A percentile compares a stretch with the other conserved stretches of the same genome.
These are phyloP conservation scores for Phoxinus phoxinus DNA, from an alignment of 2,113 vertebrate species.

Conservation along the genomic window DNA sequence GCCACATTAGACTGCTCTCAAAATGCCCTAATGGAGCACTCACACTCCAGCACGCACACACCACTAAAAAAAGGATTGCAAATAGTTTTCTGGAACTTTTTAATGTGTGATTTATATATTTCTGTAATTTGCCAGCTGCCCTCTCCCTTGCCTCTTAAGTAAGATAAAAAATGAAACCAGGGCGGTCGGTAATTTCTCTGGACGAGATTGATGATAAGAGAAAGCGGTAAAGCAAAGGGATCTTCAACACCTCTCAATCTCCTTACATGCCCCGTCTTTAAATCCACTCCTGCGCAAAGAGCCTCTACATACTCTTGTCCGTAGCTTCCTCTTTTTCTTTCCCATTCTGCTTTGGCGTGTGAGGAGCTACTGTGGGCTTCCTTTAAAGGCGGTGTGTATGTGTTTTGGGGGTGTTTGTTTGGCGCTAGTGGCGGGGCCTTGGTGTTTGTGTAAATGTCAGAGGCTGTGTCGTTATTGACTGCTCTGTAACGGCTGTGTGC, in stretches of 20 bases:
- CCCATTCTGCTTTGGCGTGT: not conserved
- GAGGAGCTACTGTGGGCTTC: conserved; percentile 31
- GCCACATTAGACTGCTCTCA: conserved; percentile 65
- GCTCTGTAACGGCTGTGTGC: conserved; percentile 45
- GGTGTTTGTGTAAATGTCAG: conserved; percentile 68
- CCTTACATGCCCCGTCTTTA: conserved; percentile 52
- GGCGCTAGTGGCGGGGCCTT: conserved; percentile 62
- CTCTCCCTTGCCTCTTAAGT: conserved; percentile 41
- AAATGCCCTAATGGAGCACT: conserved; percentile 66
- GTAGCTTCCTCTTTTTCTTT: conserved; percentile 10
- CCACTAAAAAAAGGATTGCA: conserved; percentile 48
- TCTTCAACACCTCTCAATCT: conserved; percentile 38
- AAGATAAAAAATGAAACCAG: conserved; percentile 47
- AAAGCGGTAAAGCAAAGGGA: conserved; percentile 37
- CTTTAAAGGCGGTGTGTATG: conserved; percentile 58
- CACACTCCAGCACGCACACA: conserved; percentile 44
- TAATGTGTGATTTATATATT: conserved; percentile 48
- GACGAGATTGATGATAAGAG: conserved; percentile 48
- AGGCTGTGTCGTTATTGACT: conserved; percentile 64
- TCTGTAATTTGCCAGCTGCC: conserved; percentile 45
- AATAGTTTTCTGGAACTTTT: conserved; percentile 60
- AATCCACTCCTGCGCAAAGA: conserved; percentile 34
- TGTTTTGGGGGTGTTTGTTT: conserved; percentile 65
- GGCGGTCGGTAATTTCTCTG: conserved; percentile 42
- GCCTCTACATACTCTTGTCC: not conserved